phyloP scores from a whole-genome alignment of 2,888 invertebrate species.

The Polydrusus pterygomalis region DNA sequence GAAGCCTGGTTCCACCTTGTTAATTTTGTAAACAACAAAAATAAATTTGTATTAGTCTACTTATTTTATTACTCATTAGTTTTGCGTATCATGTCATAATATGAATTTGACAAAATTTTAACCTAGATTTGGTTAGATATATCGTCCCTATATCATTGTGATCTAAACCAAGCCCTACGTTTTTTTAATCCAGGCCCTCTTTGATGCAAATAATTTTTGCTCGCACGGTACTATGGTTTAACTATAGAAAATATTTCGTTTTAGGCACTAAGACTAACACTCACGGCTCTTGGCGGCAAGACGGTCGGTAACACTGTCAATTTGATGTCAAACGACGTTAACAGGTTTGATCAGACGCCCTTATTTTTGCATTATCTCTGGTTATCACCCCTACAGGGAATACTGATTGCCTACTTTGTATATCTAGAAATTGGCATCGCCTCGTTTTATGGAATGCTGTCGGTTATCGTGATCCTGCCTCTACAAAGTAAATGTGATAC shows the following conservation, averaged over 20 bases:
- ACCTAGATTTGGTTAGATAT: too few species aligned
- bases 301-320: slow-evolving; percentile 79
- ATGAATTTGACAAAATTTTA: too few species aligned
- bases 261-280: slow-evolving; percentile 83
- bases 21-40: too few species aligned
- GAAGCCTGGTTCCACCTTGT: too few species aligned
- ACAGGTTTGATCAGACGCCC: slow-evolving; percentile 81
- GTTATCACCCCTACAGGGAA: slow-evolving; percentile 81
- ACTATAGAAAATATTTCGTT: slow-evolving; percentile 41
- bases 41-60: too few species aligned
- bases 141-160: too few species aligned
- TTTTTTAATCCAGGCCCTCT: too few species aligned
- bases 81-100: too few species aligned
- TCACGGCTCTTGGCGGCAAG: slow-evolving; percentile 81
- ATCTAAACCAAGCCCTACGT: too few species aligned
- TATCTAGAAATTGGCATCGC: slow-evolving; percentile 72
- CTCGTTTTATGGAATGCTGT: slow-evolving; percentile 73
- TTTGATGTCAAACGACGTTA: slow-evolving; percentile 85
- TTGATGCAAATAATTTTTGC: too few species aligned
- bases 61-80: too few species aligned
- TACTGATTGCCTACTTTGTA: slow-evolving; percentile 77
- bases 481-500: slow-evolving; percentile 72
- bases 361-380: slow-evolving; percentile 83
- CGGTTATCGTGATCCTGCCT: slow-evolving; percentile 77
- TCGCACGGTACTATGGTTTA: too few species aligned